Percentiles rank a stretch among this genome's conserved stretches.
Evolutionary conservation across 2,888 invertebrate species (phyloP).

Genomic region (Sepioteuthis lessoniana): DNA sequence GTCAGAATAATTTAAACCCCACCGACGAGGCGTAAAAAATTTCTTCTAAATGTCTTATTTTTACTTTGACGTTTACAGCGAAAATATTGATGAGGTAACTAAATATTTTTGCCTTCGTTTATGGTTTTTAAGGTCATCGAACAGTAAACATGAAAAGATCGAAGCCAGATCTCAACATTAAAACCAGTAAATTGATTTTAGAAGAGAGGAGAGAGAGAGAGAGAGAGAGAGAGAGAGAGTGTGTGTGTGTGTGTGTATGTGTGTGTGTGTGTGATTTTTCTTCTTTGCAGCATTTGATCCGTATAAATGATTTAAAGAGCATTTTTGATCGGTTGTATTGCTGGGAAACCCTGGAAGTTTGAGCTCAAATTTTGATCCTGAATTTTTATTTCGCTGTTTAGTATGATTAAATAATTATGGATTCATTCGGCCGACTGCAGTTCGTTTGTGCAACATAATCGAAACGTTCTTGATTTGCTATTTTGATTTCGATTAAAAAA

Average conservation of each 20-base stretch:
- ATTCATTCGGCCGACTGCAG: neutral
- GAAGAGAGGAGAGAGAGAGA: neutral
- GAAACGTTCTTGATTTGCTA: neutral
- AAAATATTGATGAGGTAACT: neutral
- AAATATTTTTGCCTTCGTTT: neutral
- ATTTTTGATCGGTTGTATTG: neutral
- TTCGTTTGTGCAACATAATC: neutral
- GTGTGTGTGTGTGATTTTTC: too few relatives aligned
- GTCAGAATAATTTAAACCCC: too few relatives aligned
- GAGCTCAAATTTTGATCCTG: neutral
- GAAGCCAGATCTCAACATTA: neutral
- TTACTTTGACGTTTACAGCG: too few relatives aligned
- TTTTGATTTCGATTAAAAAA: too few relatives aligned
- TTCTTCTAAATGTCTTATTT: too few relatives aligned
- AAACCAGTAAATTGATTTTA: neutral
- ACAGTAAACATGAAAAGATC: neutral
- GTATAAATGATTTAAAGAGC: neutral
- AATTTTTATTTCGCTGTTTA: neutral
- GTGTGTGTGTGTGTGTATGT: too few relatives aligned
- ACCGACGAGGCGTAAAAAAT: too few relatives aligned
- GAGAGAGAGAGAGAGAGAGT: too few relatives aligned
- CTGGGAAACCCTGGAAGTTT: neutral
- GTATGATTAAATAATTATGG: neutral
- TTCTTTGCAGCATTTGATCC: neutral
- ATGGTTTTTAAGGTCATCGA: neutral